Evolutionary conservation across 2,888 invertebrate species (phyloP), one percentile per base, ranked within the genome.

Genomic region (Oeneis ivallda): DNA sequence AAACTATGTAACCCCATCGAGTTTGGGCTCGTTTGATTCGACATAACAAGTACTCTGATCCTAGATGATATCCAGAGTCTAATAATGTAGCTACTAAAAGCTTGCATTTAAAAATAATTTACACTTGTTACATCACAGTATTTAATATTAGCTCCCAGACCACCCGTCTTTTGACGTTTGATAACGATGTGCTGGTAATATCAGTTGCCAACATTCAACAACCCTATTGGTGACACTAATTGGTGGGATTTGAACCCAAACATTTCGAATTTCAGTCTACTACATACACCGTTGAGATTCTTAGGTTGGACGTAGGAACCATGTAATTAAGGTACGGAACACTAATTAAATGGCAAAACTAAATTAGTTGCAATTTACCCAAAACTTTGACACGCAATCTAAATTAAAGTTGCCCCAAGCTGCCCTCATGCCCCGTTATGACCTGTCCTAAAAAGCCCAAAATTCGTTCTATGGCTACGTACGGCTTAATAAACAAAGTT

Each of bases 401-500:
- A 64, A 69, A 69, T 69, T 66, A 64, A 58, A 64, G 62, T 50
- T 61, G 56, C 57, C 68, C 57, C 59, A 54, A 56, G 45, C 56
- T 62, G 45, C 52, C 66, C 17, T 32, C 47, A 54, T 47, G 56
- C 43, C 50, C 63, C 63, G 63, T 63, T 63, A 50, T 37, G 37
- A 52, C 60, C 58, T 60, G 68, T 66, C 63, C 68, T 63, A 66
- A 68, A 68, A 66, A 65, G 53, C 62, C 58, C 49, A 10, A 68
- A 62, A 52, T 62, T 65, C 49, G 58, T 62, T 65, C 62, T 59
- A 59, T 50, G 53, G 49, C 61, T 61, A 45, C 2, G 45, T 45
- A 60, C 39, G 54, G 65, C 53, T 54, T 62, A 62, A 62, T 68
- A 68, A 68, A 68, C 65, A 68, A 68, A 68, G 62, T 68, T 68